A percentile compares a stretch with the other conserved stretches of the same genome.
Conservation (phyloP, 2,113 vertebrate genomes). For the Notothenia rossii region DNA sequence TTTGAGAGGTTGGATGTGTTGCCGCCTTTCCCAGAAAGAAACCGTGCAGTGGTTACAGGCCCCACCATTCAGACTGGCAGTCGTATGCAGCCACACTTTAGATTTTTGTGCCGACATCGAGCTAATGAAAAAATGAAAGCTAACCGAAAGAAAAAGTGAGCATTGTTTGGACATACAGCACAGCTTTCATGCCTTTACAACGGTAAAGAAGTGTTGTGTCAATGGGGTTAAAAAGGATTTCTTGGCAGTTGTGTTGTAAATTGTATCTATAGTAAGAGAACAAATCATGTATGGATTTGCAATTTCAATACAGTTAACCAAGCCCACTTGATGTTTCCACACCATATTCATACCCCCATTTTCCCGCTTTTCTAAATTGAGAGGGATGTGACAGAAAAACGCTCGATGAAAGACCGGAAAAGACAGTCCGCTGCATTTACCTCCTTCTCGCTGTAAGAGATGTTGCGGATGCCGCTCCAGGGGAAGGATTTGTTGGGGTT, state of each 20-base stretch:
- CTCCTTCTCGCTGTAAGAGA: constrained; percentile 94
- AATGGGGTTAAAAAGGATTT: no score
- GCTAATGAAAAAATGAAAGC: no score
- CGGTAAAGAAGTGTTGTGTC: background rate
- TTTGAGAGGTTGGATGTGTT: no score
- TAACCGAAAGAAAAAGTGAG: no score
- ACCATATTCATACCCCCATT: background rate
- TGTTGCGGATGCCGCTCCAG: constrained; percentile 92
- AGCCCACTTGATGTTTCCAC: background rate
- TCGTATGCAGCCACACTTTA: no score
- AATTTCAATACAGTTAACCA: background rate
- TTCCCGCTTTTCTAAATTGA: background rate
- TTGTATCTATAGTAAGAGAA: background rate
- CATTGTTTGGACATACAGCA: background rate
- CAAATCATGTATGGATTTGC: background rate
- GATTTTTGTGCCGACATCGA: no score
- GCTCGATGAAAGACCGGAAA: no score
- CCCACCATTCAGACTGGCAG: no score
- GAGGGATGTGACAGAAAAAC: no score
- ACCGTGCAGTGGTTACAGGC: no score
- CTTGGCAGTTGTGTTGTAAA: background rate
- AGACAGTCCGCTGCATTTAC: constrained; percentile 66
- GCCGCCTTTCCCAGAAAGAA: no score
- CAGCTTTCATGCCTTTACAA: background rate
- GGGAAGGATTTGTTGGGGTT: constrained; percentile 92